A percentile compares a stretch with the other conserved stretches of the same genome.
Evolutionary conservation across 1,140 invertebrate species (phyloP).

Genomic region (Muscidifurax raptorellus): DNA sequence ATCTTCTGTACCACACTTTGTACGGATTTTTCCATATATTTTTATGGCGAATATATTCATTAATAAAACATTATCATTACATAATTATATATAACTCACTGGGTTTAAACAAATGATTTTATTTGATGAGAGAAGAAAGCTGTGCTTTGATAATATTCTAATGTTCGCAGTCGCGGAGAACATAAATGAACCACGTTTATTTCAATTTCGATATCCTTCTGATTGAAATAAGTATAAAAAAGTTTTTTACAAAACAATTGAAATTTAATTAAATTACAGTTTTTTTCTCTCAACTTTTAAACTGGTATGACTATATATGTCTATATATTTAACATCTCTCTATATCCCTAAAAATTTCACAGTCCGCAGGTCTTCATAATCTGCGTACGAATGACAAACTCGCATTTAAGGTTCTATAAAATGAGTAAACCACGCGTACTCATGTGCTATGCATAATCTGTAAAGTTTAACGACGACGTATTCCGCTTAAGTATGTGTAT

Average conservation of each 20-base stretch:
- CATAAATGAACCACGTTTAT: too few relatives aligned
- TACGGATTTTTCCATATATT: conserved; percentile 15
- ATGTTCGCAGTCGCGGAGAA: too few relatives aligned
- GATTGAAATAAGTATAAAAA: too few relatives aligned
- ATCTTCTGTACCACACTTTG: background rate
- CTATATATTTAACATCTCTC: background rate
- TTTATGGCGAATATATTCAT: background rate
- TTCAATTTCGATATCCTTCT: too few relatives aligned
- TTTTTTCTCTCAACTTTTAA: too few relatives aligned
- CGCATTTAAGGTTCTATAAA: background rate
- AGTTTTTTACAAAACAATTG: too few relatives aligned
- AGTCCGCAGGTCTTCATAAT: background rate
- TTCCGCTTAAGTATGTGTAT: background rate
- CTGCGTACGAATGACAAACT: background rate
- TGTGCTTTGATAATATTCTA: too few relatives aligned
- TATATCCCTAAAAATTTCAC: background rate
- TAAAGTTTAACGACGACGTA: background rate
- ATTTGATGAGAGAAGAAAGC: background rate
- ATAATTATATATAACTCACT: background rate
- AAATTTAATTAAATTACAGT: too few relatives aligned
- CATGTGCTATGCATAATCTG: background rate
- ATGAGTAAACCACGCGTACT: background rate
- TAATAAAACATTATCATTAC: background rate
- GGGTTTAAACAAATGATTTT: background rate
- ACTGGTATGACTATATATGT: background rate